Conservation (phyloP, 2,888 invertebrate genomes). For the Lypha dubia region DNA sequence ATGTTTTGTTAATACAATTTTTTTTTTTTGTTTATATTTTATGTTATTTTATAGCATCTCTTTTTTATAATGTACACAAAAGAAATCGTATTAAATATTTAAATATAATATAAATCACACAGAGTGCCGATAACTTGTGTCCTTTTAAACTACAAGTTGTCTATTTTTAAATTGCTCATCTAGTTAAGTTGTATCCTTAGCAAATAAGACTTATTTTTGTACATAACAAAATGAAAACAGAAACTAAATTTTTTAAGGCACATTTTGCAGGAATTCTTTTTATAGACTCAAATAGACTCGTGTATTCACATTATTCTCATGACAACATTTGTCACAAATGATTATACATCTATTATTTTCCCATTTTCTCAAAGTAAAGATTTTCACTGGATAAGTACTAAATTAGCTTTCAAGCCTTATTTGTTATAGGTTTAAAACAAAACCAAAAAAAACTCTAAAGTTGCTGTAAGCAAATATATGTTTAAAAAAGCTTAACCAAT, state of each 20-base stretch:
- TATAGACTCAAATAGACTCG: background rate
- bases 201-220: background rate
- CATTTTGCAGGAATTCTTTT: no score
- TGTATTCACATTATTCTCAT: background rate
- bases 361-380: background rate
- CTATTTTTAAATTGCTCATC: no score
- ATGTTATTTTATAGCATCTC: background rate
- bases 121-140: no score
- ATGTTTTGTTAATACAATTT: background rate
- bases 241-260: conserved; percentile 8
- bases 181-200: no score
- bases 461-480: background rate
- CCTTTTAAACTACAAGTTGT: no score
- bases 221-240: background rate
- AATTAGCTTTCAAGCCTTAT: background rate
- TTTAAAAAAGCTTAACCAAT: background rate
- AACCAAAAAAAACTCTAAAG: background rate
- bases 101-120: no score
- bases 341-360: background rate
- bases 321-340: background rate
- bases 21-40: background rate
- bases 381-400: conserved; percentile 4
- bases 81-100: no score
- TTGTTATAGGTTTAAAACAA: background rate
- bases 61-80: no score